These are phyloP conservation scores for Oncopodura yosiiana DNA, from an alignment of 1,140 invertebrate species.

Conservation along the genomic window DNA sequence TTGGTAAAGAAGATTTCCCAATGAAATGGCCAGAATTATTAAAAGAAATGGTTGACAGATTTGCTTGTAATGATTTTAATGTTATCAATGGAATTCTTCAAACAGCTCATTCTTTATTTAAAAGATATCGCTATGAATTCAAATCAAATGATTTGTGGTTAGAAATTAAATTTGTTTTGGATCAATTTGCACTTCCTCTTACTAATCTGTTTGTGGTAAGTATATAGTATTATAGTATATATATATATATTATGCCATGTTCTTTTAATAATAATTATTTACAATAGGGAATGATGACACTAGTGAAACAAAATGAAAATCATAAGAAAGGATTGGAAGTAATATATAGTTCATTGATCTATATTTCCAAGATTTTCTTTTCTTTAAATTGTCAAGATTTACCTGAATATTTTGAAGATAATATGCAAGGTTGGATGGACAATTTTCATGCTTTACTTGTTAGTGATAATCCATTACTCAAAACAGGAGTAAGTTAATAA, in stretches of 20 bases:
- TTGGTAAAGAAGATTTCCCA: conserved; percentile 89
- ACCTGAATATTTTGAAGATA: conserved; percentile 97
- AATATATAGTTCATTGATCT: conserved; percentile 77
- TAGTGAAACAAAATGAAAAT: conserved; percentile 63
- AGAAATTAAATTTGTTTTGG: conserved; percentile 93
- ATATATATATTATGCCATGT: neutral
- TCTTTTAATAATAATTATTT: neutral
- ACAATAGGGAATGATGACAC: conserved; percentile 68
- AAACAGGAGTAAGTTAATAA: conserved; percentile 48
- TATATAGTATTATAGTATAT: conserved; percentile 16
- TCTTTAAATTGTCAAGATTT: conserved; percentile 94
- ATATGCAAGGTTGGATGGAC: conserved; percentile 88
- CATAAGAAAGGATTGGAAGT: conserved; percentile 72
- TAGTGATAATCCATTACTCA: conserved; percentile 53
- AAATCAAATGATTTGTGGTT: conserved; percentile 89
- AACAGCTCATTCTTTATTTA: conserved; percentile 92
- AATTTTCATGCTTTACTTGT: conserved; percentile 74
- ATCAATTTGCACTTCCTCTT: conserved; percentile 83
- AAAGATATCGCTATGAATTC: conserved; percentile 89
- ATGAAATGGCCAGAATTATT: conserved; percentile 86
- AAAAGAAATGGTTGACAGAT: conserved; percentile 82
- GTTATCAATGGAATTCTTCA: conserved; percentile 88
- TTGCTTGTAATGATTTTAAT: conserved; percentile 81
- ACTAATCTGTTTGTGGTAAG: conserved; percentile 80
- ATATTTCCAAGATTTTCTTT: conserved; percentile 93